Conservation (phyloP, 1,140 invertebrate genomes). For the Rhysida immarginata region DNA sequence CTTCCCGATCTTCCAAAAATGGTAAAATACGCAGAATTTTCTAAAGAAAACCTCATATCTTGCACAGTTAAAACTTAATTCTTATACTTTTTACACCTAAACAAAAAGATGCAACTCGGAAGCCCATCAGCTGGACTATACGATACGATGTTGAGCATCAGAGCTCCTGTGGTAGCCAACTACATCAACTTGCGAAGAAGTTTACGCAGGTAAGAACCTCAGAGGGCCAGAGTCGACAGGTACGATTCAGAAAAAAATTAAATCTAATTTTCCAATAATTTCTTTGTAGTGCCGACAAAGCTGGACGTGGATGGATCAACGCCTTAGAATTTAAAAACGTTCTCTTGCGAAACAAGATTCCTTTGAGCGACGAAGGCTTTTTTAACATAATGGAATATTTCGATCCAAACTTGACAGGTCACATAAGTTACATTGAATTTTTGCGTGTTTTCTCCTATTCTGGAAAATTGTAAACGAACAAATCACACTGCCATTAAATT, state of each 20-base stretch:
- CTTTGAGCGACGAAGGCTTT: neutral
- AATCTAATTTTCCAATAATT: neutral
- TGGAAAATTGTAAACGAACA: too few relatives aligned
- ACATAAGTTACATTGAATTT: slow-evolving; percentile 5
- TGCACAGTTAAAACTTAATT: neutral
- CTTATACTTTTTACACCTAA: neutral
- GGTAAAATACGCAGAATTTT: neutral
- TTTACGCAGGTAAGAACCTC: neutral
- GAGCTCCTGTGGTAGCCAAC: neutral
- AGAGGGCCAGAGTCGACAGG: too few relatives aligned
- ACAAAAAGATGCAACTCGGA: neutral
- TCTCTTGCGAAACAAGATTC: neutral
- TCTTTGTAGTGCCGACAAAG: neutral
- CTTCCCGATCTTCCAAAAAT: neutral
- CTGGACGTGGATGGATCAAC: neutral
- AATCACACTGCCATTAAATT: too few relatives aligned
- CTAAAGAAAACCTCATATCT: neutral
- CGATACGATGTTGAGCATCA: neutral
- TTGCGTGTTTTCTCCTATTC: slow-evolving; percentile 1
- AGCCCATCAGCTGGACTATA: neutral
- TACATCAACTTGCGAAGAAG: neutral
- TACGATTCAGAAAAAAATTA: neutral
- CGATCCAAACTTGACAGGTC: slow-evolving; percentile 6
- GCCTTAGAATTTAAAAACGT: neutral
- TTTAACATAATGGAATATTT: slow-evolving; percentile 2